Evolutionary conservation across 2,888 invertebrate genomes (phyloP).

Genomic region (Euclidia mi): DNA sequence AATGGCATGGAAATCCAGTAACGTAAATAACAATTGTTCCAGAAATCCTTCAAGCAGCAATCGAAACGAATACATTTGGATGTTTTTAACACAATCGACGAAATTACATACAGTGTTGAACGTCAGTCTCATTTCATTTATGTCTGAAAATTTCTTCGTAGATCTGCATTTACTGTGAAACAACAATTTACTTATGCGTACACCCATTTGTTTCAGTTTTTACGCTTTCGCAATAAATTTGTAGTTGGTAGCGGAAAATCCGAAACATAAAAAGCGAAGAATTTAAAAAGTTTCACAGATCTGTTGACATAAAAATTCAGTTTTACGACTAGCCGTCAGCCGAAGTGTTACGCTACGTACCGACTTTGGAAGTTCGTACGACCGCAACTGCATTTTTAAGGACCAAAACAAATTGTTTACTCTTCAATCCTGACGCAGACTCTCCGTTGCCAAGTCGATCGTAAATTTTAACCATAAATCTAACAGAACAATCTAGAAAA

Average conservation of each 20-base stretch:
- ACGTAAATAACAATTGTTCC: no score
- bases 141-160: slow-evolving; percentile 28
- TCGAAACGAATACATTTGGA: no score
- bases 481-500: slow-evolving; percentile 49
- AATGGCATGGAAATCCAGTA: no score
- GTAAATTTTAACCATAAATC: slow-evolving; percentile 57
- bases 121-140: slow-evolving; percentile 13
- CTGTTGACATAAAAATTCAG: slow-evolving; percentile 75
- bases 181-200: slow-evolving; percentile 32
- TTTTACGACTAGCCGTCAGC: slow-evolving; percentile 68
- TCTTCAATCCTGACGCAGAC: slow-evolving; percentile 45
- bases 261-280: slow-evolving; percentile 67
- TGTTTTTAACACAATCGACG: no score
- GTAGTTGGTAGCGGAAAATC: slow-evolving; percentile 48
- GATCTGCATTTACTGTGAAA: slow-evolving; percentile 38
- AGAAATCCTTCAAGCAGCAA: no score
- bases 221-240: slow-evolving; percentile 46
- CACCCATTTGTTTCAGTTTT: slow-evolving; percentile 44
- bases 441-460: slow-evolving; percentile 41
- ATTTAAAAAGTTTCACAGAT: no score
- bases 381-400: slow-evolving; percentile 66
- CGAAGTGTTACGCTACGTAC: slow-evolving; percentile 41
- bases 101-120: slow-evolving; percentile 18
- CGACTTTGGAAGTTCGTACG: slow-evolving; percentile 28
- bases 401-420: slow-evolving; percentile 60